A percentile compares a stretch with the other conserved stretches of the same genome.
These are phyloP conservation scores for Idaea straminata DNA, from an alignment of 2,888 invertebrate species.

Conservation along the genomic window DNA sequence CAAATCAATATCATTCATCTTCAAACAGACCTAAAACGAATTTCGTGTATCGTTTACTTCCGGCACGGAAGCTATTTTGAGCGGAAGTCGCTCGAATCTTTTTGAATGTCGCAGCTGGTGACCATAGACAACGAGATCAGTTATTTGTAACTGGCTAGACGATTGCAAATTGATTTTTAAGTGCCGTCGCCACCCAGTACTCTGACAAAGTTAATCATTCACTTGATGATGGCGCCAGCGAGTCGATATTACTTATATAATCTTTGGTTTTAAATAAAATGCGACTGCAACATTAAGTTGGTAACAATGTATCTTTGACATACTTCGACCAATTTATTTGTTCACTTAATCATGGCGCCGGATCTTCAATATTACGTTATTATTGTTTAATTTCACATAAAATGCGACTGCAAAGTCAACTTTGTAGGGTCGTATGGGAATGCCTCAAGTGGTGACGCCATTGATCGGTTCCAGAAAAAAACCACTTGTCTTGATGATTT, in stretches of 20 bases:
- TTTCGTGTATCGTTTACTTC: background rate
- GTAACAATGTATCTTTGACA: slow-evolving; percentile 6
- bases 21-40: slow-evolving; percentile 2
- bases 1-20: slow-evolving; percentile 2
- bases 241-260: background rate
- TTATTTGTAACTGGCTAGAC: slow-evolving; percentile 58
- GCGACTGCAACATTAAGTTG: background rate
- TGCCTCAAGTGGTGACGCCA: slow-evolving; percentile 57
- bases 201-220: background rate
- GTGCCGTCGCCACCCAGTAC: slow-evolving; percentile 77
- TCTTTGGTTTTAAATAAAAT: background rate
- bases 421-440: slow-evolving; percentile 19
- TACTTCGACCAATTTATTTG: slow-evolving; percentile 22
- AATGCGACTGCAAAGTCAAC: background rate
- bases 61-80: slow-evolving; percentile 20
- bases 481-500: slow-evolving; percentile 45
- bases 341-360: background rate
- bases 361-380: background rate
- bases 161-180: slow-evolving; percentile 72
- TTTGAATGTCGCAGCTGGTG: slow-evolving; percentile 24
- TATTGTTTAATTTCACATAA: background rate
- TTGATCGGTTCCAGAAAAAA: slow-evolving; percentile 48
- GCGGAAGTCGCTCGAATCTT: slow-evolving; percentile 1
- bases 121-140: slow-evolving; percentile 25
- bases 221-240: background rate